Evolutionary conservation across 2,797 vertebrate genomes (phyloP).

Genomic region (Falco berigora): DNA sequence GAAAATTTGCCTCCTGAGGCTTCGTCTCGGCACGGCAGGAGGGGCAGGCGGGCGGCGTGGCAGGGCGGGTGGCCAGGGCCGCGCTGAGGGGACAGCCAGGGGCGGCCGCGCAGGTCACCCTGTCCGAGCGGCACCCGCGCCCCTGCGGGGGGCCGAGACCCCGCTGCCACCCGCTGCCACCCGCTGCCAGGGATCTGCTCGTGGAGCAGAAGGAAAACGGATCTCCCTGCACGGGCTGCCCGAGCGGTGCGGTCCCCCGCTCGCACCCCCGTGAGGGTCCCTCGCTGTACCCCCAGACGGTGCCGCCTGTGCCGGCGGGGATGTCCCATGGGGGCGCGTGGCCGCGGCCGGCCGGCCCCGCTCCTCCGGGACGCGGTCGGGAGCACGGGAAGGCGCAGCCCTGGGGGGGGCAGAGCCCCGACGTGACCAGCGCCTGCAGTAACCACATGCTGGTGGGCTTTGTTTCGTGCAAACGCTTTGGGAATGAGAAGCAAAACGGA

Average conservation of each 20-base stretch:
- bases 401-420: fast-evolving
- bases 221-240: neutral
- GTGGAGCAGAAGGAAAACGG: neutral
- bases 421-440: neutral
- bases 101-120: neutral
- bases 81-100: neutral
- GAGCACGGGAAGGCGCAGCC: fast-evolving
- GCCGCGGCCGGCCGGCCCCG: neutral
- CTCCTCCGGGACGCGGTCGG: fast-evolving
- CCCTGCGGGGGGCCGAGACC: neutral
- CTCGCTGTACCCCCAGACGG: neutral
- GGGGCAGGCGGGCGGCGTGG: fast-evolving
- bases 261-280: neutral
- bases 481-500: neutral
- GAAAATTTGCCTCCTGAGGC: neutral
- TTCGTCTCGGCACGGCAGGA: neutral
- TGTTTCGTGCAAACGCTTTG: neutral
- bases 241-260: neutral
- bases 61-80: fast-evolving
- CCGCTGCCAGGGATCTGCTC: neutral
- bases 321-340: neutral
- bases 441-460: neutral
- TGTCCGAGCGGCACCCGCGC: fast-evolving
- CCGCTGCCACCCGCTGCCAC: fast-evolving
- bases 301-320: fast-evolving